Base-by-base conservation (phyloP, 2,797 vertebrate genomes). In the Kryptolebias ocellatus region DNA sequence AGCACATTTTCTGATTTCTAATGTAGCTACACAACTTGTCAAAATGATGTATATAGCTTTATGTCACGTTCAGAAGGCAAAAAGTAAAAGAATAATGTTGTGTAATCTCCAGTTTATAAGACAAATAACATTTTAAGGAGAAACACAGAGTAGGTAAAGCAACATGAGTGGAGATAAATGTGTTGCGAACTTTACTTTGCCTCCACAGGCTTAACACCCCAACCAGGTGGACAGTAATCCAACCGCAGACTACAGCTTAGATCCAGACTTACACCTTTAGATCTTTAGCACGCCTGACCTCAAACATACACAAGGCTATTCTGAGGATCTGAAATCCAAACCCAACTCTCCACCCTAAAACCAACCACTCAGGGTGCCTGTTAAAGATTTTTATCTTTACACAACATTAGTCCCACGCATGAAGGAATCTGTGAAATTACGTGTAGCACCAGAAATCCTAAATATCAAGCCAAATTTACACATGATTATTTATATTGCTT, bases 201-300 rank as follows among this genome's bases (percentile, higher is more conserved):
- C 0, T 12, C 53, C 4, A 58, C 37, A 61, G 66, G 52, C 68
- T 81, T 74, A 85, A 70, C 49, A 47, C 51, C 61, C 68, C 34
- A 75, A 53, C 56, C 73, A 83, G 79, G 63, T 79, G 77, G 47
- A 82, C 63, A 62, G 62, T 78, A 74, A 82, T 79, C 81, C 77
- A 79, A 72, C 49, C 9, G 56, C 70, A 83, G 71, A 80, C 72
- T 29, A 76, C 56, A 77, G 59, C 65, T 87, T 76, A 84, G 47
- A 76, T 70, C 56, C 72, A 78, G 78, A 75, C 75, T 49, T 64
- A 83, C 64, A 73, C 51, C 73, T 70, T 74, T 79, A 59, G 56
- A 34, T 73, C 61, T 73, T 72, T 54, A 81, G 78, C 53, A 37
- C 76, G 64, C 74, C 64, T 81, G 68, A 73, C 60, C 56, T 66